Evolutionary conservation across 92 coral and sea anemone genomes (phyloP), one percentile per base, ranked within the genome.

Genomic region (Micromussa lordhowensis): DNA sequence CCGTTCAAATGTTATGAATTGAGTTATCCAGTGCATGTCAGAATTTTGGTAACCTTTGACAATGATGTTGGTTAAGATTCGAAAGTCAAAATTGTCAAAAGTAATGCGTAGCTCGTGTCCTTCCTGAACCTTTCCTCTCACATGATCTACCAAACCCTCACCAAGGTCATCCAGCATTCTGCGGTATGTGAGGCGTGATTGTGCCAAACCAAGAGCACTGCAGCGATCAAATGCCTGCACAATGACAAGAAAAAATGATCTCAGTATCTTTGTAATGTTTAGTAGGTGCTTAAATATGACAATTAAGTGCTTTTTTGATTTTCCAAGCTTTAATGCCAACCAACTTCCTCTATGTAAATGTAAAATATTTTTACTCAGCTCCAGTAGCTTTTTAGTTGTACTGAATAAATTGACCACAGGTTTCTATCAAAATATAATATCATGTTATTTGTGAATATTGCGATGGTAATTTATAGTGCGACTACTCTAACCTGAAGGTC

Each of bases 11-110:
- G 93, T 92, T 2, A 77, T 32, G 82, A 61, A 92, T 31, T 92
- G 95, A 14, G 85, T 30, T 12, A 89, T 92, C 91, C 93, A 89
- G 71, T 92, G 95, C 82, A 85, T 85, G 34, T 92, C 95, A 28
- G 92, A 85, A 76, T 89, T 92, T 81, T 85, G 74, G 61, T 88
- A 38, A 0, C 88, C 89, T 22, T 79, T 79, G 69, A 88, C 49
- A 30, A 91, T 84, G 19, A 88, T 88, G 68, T 88, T 88, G 16
- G 91, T 72, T 59, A 88, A 49, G 69, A 91, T 61, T 22, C 55
- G 78, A 80, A 88, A 91, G 32, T 91, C 91, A 66, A 91, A 88
- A 69, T 84, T 91, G 76, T 91, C 94, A 83, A 83, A 91, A 2
- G 82, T 83, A 19, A 76, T 4, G 10, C 91, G 38, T 19, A 87